These are phyloP conservation scores for Alentia gelatinosa DNA, from an alignment of 2,888 invertebrate genomes.

Conservation along the genomic window DNA sequence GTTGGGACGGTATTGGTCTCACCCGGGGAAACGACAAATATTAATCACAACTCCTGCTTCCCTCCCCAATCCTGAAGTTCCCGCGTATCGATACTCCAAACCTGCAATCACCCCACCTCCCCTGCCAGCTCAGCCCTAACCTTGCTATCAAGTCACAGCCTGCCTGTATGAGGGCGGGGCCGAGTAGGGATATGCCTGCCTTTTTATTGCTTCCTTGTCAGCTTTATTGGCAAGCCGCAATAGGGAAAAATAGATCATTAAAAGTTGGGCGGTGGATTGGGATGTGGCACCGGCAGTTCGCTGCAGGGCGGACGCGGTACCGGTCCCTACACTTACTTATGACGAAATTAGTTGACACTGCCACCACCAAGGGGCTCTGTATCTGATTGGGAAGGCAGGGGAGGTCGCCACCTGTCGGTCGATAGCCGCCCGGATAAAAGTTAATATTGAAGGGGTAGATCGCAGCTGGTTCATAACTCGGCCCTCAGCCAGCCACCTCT, in stretches of 20 bases:
- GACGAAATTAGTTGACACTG: slow-evolving; percentile 11
- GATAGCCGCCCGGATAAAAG: not conserved
- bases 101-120: too few species aligned
- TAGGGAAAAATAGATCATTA: not conserved
- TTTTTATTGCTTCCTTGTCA: not conserved
- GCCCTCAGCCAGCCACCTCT: not conserved
- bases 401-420: not conserved
- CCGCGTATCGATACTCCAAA: too few species aligned
- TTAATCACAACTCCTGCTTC: not conserved
- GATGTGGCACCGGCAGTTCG: too few species aligned
- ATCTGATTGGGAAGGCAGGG: not conserved
- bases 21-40: not conserved
- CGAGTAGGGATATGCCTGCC: not conserved
- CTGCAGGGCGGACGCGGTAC: too few species aligned
- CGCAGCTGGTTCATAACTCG: not conserved
- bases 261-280: not conserved
- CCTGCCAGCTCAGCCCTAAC: too few species aligned
- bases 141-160: too few species aligned
- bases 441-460: not conserved
- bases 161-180: too few species aligned
- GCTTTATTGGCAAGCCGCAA: not conserved
- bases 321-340: not conserved
- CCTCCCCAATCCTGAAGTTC: too few species aligned
- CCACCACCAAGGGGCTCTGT: not conserved
- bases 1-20: not conserved